These are phyloP conservation scores for Lasioglossum albipes DNA, from an alignment of 1,140 invertebrate species.

Conservation along the genomic window DNA sequence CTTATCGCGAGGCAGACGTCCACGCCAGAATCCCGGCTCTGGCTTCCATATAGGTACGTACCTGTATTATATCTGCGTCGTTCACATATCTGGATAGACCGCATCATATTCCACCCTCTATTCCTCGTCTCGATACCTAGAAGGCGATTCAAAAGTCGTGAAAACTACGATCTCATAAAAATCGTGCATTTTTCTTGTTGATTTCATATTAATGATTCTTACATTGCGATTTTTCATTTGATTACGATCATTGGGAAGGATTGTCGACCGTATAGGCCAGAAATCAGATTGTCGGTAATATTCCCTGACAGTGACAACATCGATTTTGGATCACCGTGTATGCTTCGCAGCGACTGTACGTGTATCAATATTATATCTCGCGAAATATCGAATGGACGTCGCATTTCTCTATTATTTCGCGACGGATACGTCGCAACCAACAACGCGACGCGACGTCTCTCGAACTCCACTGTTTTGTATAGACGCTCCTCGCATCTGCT, in stretches of 20 bases:
- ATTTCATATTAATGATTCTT: too few relatives aligned
- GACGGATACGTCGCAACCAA: slow-evolving; percentile 38
- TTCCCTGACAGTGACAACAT: background rate
- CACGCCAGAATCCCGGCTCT: slow-evolving; percentile 69
- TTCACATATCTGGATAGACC: slow-evolving; percentile 68
- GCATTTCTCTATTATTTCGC: slow-evolving; percentile 62
- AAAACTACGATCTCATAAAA: too few relatives aligned
- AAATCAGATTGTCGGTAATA: background rate
- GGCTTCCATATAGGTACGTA: slow-evolving; percentile 63
- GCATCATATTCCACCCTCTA: slow-evolving; percentile 66
- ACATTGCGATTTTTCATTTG: too few relatives aligned
- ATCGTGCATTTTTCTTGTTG: too few relatives aligned
- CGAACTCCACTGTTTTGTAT: slow-evolving; percentile 6
- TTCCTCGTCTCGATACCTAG: slow-evolving; percentile 46
- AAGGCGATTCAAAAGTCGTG: slow-evolving; percentile 14
- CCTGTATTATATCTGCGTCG: slow-evolving; percentile 70
- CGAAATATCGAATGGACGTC: slow-evolving; percentile 73
- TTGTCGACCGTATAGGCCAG: too few relatives aligned
- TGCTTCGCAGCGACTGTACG: slow-evolving; percentile 45
- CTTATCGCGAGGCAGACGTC: slow-evolving; percentile 74
- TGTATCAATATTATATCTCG: slow-evolving; percentile 74
- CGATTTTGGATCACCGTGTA: slow-evolving; percentile 22
- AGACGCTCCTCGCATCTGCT: slow-evolving; percentile 4
- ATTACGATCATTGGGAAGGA: too few relatives aligned
- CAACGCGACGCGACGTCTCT: background rate